Evolutionary conservation across 2,797 vertebrate species (phyloP), one percentile per base, ranked within the genome.

Genomic region (Lithobates sylvaticus): DNA sequence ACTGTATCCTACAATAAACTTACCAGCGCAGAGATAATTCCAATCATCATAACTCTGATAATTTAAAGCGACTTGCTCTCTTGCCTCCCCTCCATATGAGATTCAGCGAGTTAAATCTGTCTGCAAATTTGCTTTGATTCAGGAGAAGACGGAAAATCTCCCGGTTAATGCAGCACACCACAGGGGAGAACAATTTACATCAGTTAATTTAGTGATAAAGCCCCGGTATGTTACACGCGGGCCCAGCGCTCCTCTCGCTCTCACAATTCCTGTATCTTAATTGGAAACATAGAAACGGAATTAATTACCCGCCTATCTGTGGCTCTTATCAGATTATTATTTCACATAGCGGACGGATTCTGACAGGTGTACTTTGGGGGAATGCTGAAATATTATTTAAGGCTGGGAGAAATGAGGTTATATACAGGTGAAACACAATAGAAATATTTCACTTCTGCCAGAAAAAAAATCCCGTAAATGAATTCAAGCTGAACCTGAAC

Each of bases 261-360:
- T 69, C n/a, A 61, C 83, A 34, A 84, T 70, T 47, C 27, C 54
- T 64, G 83, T 71, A 72, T 77, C 79, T 67, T 82, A 86, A 86
- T 86, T 86, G 79, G 74, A 86, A 83, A 86, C 79, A 86, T 47
- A 32, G 47, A 82, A 71, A 67, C 26, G 1, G 54, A 82, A 64
- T 83, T 82, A 77, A 83, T 70, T 72, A 71, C 64, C 42, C 67
- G n/a, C 42, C 47, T 83, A 86, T 79, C 76, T 68, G 13, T 7
- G 61, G 65, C 68, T 64, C 79, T 70, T 76, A 81, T 86, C 68
- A 86, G 85, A 86, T 86, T 77, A 82, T 86, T 86, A 86, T 77
- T 77, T 77, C 58, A 77, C 64, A 32, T 44, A 50, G 61, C 47
- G 72, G 76, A 82, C 76, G 74, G 67, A 44, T 76, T 71, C 68